Conservation (phyloP, 2,888 invertebrate species). For the Piscicola geometra region DNA sequence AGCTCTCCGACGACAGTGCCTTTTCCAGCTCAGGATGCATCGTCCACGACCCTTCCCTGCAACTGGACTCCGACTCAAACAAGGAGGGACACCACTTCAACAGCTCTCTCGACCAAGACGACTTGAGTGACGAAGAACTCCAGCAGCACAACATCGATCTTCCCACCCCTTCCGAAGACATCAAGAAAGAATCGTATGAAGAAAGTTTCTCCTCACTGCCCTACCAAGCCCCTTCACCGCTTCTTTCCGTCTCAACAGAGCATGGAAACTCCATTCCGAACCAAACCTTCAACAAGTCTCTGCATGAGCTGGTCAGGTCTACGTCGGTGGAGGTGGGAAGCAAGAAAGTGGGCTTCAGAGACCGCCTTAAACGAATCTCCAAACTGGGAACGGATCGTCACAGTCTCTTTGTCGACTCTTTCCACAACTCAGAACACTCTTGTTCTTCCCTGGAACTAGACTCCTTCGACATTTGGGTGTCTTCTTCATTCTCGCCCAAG, state of each 20-base stretch:
- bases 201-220: neutral
- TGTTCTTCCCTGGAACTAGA: neutral
- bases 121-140: neutral
- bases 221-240: neutral
- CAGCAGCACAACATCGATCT: neutral
- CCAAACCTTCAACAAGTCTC: neutral
- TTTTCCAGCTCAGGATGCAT: neutral
- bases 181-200: neutral
- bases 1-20: constrained; percentile 1
- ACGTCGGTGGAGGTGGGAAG: neutral
- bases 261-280: neutral
- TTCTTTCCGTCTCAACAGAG: neutral
- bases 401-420: neutral
- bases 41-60: neutral
- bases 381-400: neutral
- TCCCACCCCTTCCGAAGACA: neutral
- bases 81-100: neutral
- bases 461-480: neutral
- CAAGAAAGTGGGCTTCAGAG: neutral
- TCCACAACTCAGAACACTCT: neutral
- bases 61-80: neutral
- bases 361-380: neutral
- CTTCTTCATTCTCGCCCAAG: neutral
- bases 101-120: constrained; percentile 3
- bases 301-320: neutral